Conservation (phyloP, 2,113 vertebrate species). For the Bambusicola thoracicus region DNA sequence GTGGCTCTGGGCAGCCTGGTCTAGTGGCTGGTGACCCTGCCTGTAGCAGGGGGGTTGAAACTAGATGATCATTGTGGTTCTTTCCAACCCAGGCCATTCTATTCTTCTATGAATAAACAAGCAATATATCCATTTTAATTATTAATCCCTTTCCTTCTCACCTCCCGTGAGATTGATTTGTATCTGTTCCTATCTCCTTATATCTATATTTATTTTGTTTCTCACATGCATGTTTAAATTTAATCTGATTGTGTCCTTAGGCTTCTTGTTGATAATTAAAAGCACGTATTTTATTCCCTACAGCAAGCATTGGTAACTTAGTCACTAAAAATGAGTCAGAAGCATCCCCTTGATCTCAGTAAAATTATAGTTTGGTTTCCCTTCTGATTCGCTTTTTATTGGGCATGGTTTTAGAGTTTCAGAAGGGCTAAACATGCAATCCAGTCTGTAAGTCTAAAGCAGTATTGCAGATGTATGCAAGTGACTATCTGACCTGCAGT, state of each 20-base stretch:
- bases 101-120: constrained; percentile 20
- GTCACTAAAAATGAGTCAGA: constrained; percentile 54
- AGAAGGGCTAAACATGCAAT: not conserved
- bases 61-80: too few species aligned
- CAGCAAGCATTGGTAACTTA: constrained; percentile 50
- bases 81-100: too few species aligned
- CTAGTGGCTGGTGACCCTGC: too few species aligned
- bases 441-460: not conserved
- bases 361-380: constrained; percentile 34
- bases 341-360: constrained; percentile 52
- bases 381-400: constrained; percentile 13
- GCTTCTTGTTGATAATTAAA: constrained; percentile 75
- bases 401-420: not conserved
- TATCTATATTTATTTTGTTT: constrained; percentile 78
- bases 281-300: constrained; percentile 70
- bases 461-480: constrained; percentile 6
- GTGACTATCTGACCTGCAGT: not conserved
- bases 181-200: constrained; percentile 58
- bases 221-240: constrained; percentile 70
- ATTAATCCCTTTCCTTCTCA: constrained; percentile 63
- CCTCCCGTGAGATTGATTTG: constrained; percentile 68
- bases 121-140: constrained; percentile 53
- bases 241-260: constrained; percentile 73
- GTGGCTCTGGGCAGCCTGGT: too few species aligned
- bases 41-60: too few species aligned